Percentiles rank a stretch among this genome's conserved stretches.
phyloP scores from a whole-genome alignment of 2,113 vertebrate species.

The Leuciscus idus region DNA sequence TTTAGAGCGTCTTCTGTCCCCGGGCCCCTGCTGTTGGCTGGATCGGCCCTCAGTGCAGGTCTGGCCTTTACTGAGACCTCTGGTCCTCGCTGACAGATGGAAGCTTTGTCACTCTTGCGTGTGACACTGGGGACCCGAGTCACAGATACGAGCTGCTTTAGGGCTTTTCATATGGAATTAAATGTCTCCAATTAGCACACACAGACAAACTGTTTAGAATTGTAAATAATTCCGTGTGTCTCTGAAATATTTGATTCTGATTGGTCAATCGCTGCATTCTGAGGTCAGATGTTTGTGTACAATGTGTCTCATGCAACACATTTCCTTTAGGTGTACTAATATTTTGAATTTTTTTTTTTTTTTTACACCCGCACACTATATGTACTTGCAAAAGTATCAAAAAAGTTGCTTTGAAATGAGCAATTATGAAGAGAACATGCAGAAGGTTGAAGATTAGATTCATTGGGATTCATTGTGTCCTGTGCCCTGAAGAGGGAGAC shows the following conservation, averaged over 20 bases:
- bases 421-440: neutral
- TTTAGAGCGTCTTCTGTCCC: conserved; percentile 7
- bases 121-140: conserved; percentile 25
- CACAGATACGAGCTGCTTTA: conserved; percentile 22
- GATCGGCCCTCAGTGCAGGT: neutral
- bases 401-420: neutral
- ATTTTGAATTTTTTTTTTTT: too few species aligned
- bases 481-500: conserved; percentile 34
- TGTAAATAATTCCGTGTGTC: conserved; percentile 5
- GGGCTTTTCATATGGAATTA: conserved; percentile 24
- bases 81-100: conserved; percentile 55
- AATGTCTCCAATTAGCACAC: conserved; percentile 26
- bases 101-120: conserved; percentile 37
- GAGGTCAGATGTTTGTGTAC: neutral
- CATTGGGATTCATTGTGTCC: neutral
- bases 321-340: neutral
- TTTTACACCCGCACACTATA: too few species aligned
- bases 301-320: conserved; percentile 7
- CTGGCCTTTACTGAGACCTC: conserved; percentile 31
- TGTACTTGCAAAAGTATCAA: too few species aligned
- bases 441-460: neutral
- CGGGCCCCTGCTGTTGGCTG: conserved; percentile 13
- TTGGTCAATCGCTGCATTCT: neutral
- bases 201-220: conserved; percentile 17
- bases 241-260: neutral